Base-by-base conservation (phyloP, 1,140 invertebrate species). In the Tyrophagus putrescentiae region DNA sequence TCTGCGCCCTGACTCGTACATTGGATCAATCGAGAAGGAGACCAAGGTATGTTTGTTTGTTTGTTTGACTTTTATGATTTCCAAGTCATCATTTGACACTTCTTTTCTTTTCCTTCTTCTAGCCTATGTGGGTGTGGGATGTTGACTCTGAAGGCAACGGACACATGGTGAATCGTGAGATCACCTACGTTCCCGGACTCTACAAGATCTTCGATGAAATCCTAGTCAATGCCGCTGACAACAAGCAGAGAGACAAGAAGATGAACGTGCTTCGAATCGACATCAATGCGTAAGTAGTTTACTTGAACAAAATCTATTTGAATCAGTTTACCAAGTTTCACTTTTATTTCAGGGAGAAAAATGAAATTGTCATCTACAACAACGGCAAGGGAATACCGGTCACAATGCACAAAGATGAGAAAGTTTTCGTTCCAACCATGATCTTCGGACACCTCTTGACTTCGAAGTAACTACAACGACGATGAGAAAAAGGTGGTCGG, bases 141-240 rank as follows among this genome's bases (percentile, higher is more conserved):
- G n/a, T n/a, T n/a, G 75, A 75, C 21, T 78, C 81, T 60, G 78
- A 84, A 61, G 68, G 67, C 27, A n/a, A n/a, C n/a, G n/a, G n/a
- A n/a, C n/a, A n/a, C n/a, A 93, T 99, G 82, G 75, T 90, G 0
- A 82, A 90, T 67, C 80, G 76, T 68, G 84, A 96, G 67, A 84
- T 98, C 29, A 86, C 82, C 32, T 99, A 82, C 78, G 95, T 98
- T 42, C 96, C 96, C 65, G 91, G 92, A 60, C 77, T 99, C 4
- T 99, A 98, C 73, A 99, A 99, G 76, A 99, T 99, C 67, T 99
- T 94, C 78, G 96, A 99, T 76, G 96, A 99, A 84, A 98, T 99
- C 66, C 74, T 91, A 62, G 96, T 99, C 0, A 99, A 99, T 78
- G 96, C 96, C 50, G 92, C 96, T 56, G 96, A 99, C 71, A 98